Conservation (phyloP, 2,888 invertebrate species). For the Hydriomena furcata region DNA sequence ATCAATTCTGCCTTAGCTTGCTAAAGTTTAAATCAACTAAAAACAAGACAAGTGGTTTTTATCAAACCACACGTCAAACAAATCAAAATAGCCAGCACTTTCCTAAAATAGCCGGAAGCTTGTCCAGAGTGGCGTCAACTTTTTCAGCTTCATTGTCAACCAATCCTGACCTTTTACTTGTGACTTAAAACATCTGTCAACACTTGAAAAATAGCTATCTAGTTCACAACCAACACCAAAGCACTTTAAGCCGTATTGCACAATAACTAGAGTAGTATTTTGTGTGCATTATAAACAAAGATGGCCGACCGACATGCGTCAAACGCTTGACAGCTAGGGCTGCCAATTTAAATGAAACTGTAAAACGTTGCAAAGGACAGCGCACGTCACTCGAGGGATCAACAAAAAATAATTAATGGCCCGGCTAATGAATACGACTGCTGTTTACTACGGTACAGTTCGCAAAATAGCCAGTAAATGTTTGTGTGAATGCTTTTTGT, state of each 20-base stretch:
- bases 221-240: slow-evolving; percentile 16
- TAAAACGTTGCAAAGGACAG: slow-evolving; percentile 54
- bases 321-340: slow-evolving; percentile 48
- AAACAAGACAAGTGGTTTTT: not conserved
- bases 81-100: slow-evolving; percentile 12
- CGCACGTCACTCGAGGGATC: slow-evolving; percentile 58
- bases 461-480: slow-evolving; percentile 31
- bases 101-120: slow-evolving; percentile 28
- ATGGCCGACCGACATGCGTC: slow-evolving; percentile 39
- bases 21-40: too few relatives aligned
- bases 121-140: slow-evolving; percentile 25
- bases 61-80: not conserved
- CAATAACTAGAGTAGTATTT: slow-evolving; percentile 13
- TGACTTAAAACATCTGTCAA: slow-evolving; percentile 46
- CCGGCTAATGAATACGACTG: slow-evolving; percentile 71
- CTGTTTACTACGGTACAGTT: slow-evolving; percentile 50
- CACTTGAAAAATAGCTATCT: slow-evolving; percentile 40
- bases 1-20: too few relatives aligned
- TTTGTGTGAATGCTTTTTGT: slow-evolving; percentile 27
- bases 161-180: slow-evolving; percentile 38
- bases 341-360: slow-evolving; percentile 69
- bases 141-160: slow-evolving; percentile 34
- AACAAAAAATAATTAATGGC: slow-evolving; percentile 79
- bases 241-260: slow-evolving; percentile 13
- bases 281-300: slow-evolving; percentile 25